Conservation (phyloP, 1,140 invertebrate species). For the Drosophila ironensis region DNA sequence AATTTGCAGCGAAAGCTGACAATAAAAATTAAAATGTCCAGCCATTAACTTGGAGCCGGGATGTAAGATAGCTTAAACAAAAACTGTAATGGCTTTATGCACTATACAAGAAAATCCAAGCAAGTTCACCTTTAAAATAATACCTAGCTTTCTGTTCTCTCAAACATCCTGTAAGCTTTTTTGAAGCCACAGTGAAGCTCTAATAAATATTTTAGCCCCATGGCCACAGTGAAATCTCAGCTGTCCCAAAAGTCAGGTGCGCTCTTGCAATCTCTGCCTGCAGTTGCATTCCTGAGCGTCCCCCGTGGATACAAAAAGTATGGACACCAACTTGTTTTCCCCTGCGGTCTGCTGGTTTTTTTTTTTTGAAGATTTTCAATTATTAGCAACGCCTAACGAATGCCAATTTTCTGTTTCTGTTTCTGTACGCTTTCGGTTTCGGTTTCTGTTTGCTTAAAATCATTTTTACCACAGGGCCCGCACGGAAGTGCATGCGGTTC, state of each 20-base stretch:
- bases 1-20: constrained; percentile 48
- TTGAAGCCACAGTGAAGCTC: too few relatives aligned
- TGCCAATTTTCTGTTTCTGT: constrained; percentile 57
- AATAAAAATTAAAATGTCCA: constrained; percentile 34
- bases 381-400: constrained; percentile 77
- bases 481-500: constrained; percentile 66
- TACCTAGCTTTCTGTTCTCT: too few relatives aligned
- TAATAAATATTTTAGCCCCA: not conserved
- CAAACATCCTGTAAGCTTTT: too few relatives aligned
- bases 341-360: constrained; percentile 50
- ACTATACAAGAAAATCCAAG: too few relatives aligned
- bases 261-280: constrained; percentile 19
- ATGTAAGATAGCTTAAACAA: too few relatives aligned
- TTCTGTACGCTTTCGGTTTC: constrained; percentile 8
- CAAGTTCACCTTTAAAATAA: too few relatives aligned
- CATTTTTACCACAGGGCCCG: constrained; percentile 45
- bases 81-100: too few relatives aligned
- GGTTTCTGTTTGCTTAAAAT: constrained; percentile 65
- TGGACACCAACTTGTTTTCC: constrained; percentile 19
- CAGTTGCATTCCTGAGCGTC: constrained; percentile 57
- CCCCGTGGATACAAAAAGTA: constrained; percentile 16
- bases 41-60: too few relatives aligned
- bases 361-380: constrained; percentile 59
- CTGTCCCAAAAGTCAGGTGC: constrained; percentile 48
- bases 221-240: constrained; percentile 19